Base-by-base conservation (phyloP, 2,888 invertebrate species). In the Diabrotica balteata region DNA sequence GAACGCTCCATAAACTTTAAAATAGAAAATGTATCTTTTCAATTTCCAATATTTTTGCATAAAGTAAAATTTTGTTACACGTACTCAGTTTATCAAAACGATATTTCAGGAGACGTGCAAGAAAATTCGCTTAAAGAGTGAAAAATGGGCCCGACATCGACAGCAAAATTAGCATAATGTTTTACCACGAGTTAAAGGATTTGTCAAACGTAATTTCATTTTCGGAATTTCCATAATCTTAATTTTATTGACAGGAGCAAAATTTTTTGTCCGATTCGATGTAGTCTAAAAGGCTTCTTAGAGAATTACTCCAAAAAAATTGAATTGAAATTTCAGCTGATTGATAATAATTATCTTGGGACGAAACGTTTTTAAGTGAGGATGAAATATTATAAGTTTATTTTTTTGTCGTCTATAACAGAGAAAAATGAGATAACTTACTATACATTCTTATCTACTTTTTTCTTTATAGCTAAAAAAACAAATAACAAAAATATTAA, bases 121-220 rank as follows among this genome's bases (percentile, higher is more conserved):
- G 51, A 52, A 60, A 49, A 51, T 51, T 17, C 4, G 44, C 8
- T 51, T 59, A 8, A 50, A 51, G 7, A 7, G 43, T 11, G 60
- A 60, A 60, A 60, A 60, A 51, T 44, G 60, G 17, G 11, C 11
- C 43, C n/a, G 44, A 8, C 50, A 50, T 50, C 51, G 60, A 44
- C 45, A 60, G 59, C 42, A 59, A 51, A 46, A 51, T 59, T 59
- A 59, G 50, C 59, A 51, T 51, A 51, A 50, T 32, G 32, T 32
- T 32, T 32, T 32, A 43, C 5, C 46, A 46, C 17, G 49, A 46
- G 50, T 49, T 46, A 58, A 7, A 47, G 7, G 46, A 49, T 58
- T 58, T 49, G 6, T 32, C 46, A 11, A 49, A 46, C 11, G 46
- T 58, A 17, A 47, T 58, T 11, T 46, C 47, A 46, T 58, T 58